phyloP scores from a whole-genome alignment of 37 sponge, comb jelly and placozoan genomes.

The Beroe forskalii region DNA sequence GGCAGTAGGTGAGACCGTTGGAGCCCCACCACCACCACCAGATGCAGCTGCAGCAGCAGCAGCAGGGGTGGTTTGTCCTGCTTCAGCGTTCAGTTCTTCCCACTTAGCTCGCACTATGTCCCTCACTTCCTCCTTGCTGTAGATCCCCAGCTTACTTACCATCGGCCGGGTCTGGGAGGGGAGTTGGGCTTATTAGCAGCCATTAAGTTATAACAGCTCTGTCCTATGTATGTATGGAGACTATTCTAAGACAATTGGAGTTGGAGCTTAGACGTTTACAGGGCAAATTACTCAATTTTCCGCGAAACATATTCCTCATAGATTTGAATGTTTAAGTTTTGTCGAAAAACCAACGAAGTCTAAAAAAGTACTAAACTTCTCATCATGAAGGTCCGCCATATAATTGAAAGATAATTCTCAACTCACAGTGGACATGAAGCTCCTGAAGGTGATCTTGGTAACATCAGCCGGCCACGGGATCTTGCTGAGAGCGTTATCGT shows the following conservation, averaged over 20 bases:
- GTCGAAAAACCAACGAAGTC: too few species aligned
- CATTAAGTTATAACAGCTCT: too few species aligned
- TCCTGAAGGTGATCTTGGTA: constrained; percentile 40
- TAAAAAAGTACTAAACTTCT: too few species aligned
- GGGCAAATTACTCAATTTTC: too few species aligned
- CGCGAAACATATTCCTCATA: too few species aligned
- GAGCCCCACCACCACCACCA: background rate
- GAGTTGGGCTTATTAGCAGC: background rate
- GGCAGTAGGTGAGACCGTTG: background rate
- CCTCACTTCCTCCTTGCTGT: constrained; percentile 58
- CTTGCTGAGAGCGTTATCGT: constrained; percentile 41
- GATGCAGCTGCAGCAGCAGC: background rate
- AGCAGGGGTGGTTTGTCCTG: background rate
- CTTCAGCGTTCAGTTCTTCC: constrained; percentile 39
- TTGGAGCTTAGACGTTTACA: too few species aligned
- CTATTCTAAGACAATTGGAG: too few species aligned
- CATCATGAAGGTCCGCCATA: too few species aligned
- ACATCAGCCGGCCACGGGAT: constrained; percentile 45
- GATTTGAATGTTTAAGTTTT: too few species aligned
- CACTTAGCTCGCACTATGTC: constrained; percentile 63
- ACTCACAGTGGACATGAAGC: constrained; percentile 52
- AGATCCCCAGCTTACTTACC: constrained; percentile 51
- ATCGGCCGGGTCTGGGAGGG: constrained; percentile 42
- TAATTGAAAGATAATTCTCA: too few species aligned
- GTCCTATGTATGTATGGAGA: too few species aligned